phyloP scores from a whole-genome alignment of 1,140 invertebrate genomes.

The Drosophila littoralis region DNA sequence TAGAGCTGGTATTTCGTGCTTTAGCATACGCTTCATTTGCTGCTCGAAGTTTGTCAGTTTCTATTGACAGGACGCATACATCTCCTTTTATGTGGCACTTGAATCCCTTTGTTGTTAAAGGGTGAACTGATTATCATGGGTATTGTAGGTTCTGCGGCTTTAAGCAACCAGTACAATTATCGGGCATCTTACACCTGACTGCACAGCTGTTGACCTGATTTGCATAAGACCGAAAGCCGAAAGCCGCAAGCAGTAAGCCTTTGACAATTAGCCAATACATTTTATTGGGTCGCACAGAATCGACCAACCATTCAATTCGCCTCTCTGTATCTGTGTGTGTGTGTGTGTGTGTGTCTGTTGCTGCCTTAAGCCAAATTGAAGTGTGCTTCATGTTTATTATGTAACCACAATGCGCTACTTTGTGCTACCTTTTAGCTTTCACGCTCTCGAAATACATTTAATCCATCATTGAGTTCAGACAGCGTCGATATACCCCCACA shows the following conservation, averaged over 20 bases:
- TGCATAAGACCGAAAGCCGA: slow-evolving; percentile 58
- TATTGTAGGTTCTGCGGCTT: neutral
- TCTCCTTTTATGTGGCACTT: slow-evolving; percentile 11
- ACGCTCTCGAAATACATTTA: slow-evolving; percentile 82
- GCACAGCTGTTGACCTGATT: slow-evolving; percentile 60
- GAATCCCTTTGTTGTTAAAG: slow-evolving; percentile 8
- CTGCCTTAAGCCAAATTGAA: slow-evolving; percentile 69
- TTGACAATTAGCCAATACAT: slow-evolving; percentile 74
- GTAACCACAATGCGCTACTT: slow-evolving; percentile 76
- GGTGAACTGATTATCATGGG: slow-evolving; percentile 8
- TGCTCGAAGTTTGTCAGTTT: slow-evolving; percentile 7
- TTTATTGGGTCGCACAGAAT: slow-evolving; percentile 40
- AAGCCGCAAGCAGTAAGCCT: slow-evolving; percentile 40
- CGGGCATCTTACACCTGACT: slow-evolving; percentile 70
- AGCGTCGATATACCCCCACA: slow-evolving; percentile 23
- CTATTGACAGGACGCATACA: slow-evolving; percentile 19
- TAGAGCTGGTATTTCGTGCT: neutral
- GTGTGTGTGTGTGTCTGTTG: slow-evolving; percentile 18
- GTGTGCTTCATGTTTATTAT: slow-evolving; percentile 68
- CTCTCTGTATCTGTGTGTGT: slow-evolving; percentile 5
- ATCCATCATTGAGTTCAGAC: slow-evolving; percentile 71
- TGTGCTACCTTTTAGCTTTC: slow-evolving; percentile 78
- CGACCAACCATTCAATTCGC: slow-evolving; percentile 27
- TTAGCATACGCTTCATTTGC: slow-evolving; percentile 25
- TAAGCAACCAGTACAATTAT: slow-evolving; percentile 58